Conservation (phyloP, 2,797 vertebrate genomes). For the Selene dorsalis region DNA sequence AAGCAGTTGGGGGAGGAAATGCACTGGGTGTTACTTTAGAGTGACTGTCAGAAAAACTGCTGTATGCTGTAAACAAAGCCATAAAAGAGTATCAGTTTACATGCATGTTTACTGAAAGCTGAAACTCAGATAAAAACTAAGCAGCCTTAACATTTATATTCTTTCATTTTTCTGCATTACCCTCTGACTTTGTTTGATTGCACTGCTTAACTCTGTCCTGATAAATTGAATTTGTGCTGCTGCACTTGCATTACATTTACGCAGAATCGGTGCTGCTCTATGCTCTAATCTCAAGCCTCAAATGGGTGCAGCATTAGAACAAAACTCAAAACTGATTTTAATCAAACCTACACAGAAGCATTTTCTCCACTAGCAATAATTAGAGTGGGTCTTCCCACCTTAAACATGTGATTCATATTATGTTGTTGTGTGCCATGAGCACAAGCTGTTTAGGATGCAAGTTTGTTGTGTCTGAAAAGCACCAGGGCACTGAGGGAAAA, state of each 20-base stretch:
- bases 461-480: slow-evolving; percentile 72
- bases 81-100: not conserved
- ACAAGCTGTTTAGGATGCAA: slow-evolving; percentile 46
- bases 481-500: slow-evolving; percentile 59
- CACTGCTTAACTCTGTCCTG: not conserved
- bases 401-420: slow-evolving; percentile 51
- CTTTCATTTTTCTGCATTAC: not conserved
- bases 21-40: slow-evolving; percentile 32
- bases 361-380: slow-evolving; percentile 25
- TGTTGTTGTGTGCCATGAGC: slow-evolving; percentile 35
- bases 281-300: not conserved
- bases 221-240: not conserved
- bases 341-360: slow-evolving; percentile 11
- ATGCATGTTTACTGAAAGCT: not conserved
- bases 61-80: slow-evolving; percentile 3
- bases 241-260: not conserved
- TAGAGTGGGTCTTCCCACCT: slow-evolving; percentile 28
- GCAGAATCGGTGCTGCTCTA: not conserved
- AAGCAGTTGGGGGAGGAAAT: slow-evolving; percentile 54
- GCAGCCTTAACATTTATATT: not conserved
- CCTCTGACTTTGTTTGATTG: not conserved
- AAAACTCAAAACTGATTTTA: not conserved
- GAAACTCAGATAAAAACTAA: not conserved
- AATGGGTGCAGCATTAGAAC: not conserved
- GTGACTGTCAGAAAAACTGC: slow-evolving; percentile 24